These are phyloP conservation scores for Leptoteleia sp. DNA, from an alignment of 1,140 invertebrate species.

Conservation along the genomic window DNA sequence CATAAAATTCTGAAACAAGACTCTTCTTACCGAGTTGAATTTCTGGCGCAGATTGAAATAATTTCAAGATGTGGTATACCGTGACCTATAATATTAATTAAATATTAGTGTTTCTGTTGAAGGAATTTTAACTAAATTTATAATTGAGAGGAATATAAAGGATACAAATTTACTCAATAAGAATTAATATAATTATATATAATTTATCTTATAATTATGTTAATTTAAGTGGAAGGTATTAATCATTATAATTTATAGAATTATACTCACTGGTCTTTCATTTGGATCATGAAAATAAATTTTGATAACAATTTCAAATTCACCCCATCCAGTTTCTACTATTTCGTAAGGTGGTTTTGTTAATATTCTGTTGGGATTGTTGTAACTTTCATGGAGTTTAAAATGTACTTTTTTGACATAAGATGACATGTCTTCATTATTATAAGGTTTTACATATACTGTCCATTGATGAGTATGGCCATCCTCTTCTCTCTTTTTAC, in stretches of 20 bases:
- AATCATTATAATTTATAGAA: too few relatives aligned
- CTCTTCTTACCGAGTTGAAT: constrained; percentile 89
- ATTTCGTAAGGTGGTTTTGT: constrained; percentile 98
- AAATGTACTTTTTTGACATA: constrained; percentile 99
- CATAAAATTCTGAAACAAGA: constrained; percentile 96
- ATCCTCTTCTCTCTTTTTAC: constrained; percentile 98
- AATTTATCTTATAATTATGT: too few relatives aligned
- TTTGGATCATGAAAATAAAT: constrained; percentile 99
- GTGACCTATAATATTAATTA: constrained; percentile 86
- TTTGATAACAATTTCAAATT: constrained; percentile 99
- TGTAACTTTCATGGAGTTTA: constrained; percentile 98
- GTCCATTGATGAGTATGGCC: constrained; percentile 99
- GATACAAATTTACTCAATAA: too few relatives aligned
- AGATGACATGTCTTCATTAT: constrained; percentile 95
- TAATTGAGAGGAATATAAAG: too few relatives aligned
- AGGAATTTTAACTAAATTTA: too few relatives aligned
- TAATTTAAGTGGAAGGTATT: too few relatives aligned
- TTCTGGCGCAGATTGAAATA: constrained; percentile 91
- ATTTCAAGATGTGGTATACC: constrained; percentile 96
- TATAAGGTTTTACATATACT: constrained; percentile 97
- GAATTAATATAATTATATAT: too few relatives aligned
- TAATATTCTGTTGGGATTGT: constrained; percentile 95
- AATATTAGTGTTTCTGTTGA: not conserved
- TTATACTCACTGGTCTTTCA: constrained; percentile 91
- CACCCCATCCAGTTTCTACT: constrained; percentile 99